phyloP scores from a whole-genome alignment of 1,140 invertebrate species.

The Solenopsis invicta region DNA sequence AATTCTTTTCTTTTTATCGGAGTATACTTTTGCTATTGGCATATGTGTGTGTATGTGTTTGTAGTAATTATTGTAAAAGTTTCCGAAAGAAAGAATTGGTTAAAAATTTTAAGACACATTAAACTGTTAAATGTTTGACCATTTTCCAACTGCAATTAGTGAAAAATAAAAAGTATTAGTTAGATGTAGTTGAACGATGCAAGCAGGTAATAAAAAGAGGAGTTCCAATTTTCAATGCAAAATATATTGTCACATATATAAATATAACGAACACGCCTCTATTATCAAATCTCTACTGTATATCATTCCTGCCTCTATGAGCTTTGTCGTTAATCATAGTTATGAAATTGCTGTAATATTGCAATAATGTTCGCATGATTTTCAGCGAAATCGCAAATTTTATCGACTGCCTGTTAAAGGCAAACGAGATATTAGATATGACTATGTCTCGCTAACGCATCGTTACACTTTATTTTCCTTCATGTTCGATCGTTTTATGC shows the following conservation, averaged over 20 bases:
- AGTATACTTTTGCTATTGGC: not conserved
- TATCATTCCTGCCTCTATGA: constrained; percentile 11
- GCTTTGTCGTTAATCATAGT: not conserved
- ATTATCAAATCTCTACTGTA: not conserved
- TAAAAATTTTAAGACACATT: not conserved
- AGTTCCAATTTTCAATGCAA: not conserved
- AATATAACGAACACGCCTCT: not conserved
- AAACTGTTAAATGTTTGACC: no score
- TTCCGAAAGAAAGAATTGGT: not conserved
- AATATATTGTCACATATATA: not conserved
- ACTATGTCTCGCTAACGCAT: constrained; percentile 35
- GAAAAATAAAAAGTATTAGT: not conserved
- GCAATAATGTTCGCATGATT: constrained; percentile 9
- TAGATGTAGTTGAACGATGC: not conserved
- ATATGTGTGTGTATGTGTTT: not conserved
- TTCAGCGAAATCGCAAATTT: constrained; percentile 23
- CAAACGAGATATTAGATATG: constrained; percentile 52
- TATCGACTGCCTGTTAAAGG: constrained; percentile 42
- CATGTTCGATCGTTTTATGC: constrained; percentile 33
- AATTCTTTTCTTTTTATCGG: constrained; percentile 29
- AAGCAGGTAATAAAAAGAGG: not conserved
- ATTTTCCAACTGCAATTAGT: not conserved
- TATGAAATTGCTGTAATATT: constrained; percentile 37
- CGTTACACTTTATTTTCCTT: constrained; percentile 38
- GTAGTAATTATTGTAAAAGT: not conserved